These are phyloP conservation scores for Typhlichthys eigenmanni DNA, from an alignment of 2,797 vertebrate species.

Conservation along the genomic window DNA sequence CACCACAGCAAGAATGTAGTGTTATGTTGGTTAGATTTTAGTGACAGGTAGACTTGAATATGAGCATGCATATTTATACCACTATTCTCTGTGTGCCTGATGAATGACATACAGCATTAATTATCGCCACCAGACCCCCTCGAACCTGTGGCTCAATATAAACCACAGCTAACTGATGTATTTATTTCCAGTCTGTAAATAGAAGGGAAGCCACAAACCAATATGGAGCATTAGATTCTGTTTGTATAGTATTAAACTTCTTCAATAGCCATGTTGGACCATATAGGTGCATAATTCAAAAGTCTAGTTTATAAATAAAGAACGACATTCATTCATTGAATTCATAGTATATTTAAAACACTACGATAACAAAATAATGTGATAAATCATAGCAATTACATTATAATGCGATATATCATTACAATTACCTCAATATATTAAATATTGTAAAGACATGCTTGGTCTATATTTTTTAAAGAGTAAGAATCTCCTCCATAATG, in stretches of 20 bases:
- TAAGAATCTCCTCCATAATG: no score
- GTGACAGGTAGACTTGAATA: background rate
- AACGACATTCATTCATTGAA: slow-evolving; percentile 6
- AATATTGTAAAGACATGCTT: no score
- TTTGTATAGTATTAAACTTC: slow-evolving; percentile 33
- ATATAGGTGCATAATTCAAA: no score
- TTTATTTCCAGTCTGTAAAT: slow-evolving; percentile 64
- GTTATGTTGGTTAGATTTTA: no score
- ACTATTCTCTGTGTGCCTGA: slow-evolving; percentile 13
- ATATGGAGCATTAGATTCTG: slow-evolving; percentile 37
- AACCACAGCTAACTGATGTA: slow-evolving; percentile 49
- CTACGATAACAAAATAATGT: no score
- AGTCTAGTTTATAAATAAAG: background rate
- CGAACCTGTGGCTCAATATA: slow-evolving; percentile 53
- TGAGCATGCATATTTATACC: slow-evolving; percentile 8
- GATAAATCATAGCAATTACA: no score
- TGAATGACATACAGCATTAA: slow-evolving; percentile 44
- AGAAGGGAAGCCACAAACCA: slow-evolving; percentile 62
- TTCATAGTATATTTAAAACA: no score
- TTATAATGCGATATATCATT: no score
- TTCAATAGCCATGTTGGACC: background rate
- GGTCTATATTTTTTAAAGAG: no score
- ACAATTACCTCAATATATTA: no score
- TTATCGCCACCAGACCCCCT: slow-evolving; percentile 31
- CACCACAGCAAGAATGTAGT: background rate